Base-by-base conservation (phyloP, 2,113 vertebrate genomes). In the Serranochromis macrocephalus region DNA sequence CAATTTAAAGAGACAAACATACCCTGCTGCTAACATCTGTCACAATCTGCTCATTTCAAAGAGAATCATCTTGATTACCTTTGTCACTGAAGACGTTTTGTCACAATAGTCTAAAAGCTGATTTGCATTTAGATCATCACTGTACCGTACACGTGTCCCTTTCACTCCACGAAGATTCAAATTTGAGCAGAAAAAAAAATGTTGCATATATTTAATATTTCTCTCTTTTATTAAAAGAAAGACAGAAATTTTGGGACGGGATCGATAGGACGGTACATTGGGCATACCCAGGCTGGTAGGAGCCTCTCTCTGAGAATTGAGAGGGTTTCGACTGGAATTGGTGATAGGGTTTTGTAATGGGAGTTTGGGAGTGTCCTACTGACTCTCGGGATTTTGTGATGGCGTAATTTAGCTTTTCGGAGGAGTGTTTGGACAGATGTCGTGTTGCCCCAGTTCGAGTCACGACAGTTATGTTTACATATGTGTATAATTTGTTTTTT, bases 151-250 rank as follows among this genome's bases (percentile, higher is more conserved):
- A 29, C 14, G 5, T 68, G 19, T 29, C 21, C 5, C 68, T 29
- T 75, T 47, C 9, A 1, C 40, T 29, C 3, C 9, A 29, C 3
- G 0, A 7, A 10, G 0, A 47, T 24, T 71, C 7, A 14, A 24
- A 19, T 75, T 75, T 47, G 14, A 26, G 71, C 14, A 4, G 6
- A 29, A 12, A 49, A 29, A 29, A 17, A 75, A 29, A 49, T 19
- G 16, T 78, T 49, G 45, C 42, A 49, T 49, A 5, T 78, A 1
- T 31, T 75, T 12, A 12, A 75, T 47, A 75, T 29, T 29, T 78
- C 71, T 78, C 16, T 49, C 10, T 13, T 78, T 78, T 0, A 12
- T 49, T 31, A 49, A 31, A 31, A 11, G 10, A 49, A 78, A 49
- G 26, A n/a, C 45, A 49, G 4, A 78, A 0, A 49, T 31, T 31